These are phyloP conservation scores for Megalopta genalis DNA, from an alignment of 1,140 invertebrate genomes.

Conservation along the genomic window DNA sequence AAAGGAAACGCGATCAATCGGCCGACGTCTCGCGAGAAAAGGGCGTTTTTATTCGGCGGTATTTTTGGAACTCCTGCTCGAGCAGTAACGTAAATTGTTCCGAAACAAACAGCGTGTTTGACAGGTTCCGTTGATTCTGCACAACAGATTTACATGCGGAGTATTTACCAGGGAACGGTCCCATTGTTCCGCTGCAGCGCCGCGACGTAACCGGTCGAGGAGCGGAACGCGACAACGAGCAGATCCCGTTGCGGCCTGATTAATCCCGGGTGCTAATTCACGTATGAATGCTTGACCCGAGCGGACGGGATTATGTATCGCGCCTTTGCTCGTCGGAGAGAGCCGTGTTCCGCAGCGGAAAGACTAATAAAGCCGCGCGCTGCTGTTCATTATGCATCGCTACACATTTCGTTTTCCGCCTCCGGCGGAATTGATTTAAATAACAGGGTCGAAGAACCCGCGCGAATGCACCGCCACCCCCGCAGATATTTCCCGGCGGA, in stretches of 20 bases:
- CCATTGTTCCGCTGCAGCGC: neutral
- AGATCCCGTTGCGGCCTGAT: neutral
- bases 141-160: too few species aligned
- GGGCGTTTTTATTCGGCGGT: too few species aligned
- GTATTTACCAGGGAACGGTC: neutral
- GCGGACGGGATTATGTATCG: neutral
- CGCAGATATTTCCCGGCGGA: too few species aligned
- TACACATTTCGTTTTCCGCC: neutral
- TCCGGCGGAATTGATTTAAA: neutral
- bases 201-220: neutral
- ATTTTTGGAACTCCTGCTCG: too few species aligned
- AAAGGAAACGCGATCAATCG: too few species aligned
- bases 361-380: neutral
- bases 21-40: too few species aligned
- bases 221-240: neutral
- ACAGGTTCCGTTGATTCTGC: too few species aligned
- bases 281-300: neutral
- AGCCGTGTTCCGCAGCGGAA: neutral
- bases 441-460: neutral
- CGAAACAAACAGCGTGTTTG: too few species aligned
- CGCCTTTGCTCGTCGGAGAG: neutral
- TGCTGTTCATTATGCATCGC: neutral
- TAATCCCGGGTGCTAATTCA: neutral
- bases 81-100: too few species aligned
- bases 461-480: too few species aligned